Evolutionary conservation across 2,888 invertebrate genomes (phyloP).

Genomic region (Acanthosoma haemorrhoidale): DNA sequence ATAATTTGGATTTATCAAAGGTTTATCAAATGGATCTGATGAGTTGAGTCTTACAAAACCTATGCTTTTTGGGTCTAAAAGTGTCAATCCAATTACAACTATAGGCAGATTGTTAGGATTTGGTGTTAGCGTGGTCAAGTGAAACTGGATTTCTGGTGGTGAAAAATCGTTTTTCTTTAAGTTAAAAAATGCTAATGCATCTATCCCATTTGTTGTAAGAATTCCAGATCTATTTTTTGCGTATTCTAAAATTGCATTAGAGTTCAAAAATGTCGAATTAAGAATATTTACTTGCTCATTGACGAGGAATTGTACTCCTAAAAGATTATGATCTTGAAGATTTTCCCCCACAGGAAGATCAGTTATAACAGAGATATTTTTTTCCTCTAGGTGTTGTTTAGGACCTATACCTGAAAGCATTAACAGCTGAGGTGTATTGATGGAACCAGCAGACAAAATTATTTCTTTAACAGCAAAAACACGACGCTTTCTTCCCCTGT

Average conservation of each 20-base stretch:
- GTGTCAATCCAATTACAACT: conserved; percentile 21
- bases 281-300: conserved; percentile 25
- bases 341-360: conserved; percentile 47
- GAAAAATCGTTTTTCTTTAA: conserved; percentile 24
- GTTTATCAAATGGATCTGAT: conserved; percentile 45
- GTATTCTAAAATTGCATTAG: conserved; percentile 21
- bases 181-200: conserved; percentile 34
- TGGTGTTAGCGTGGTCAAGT: conserved; percentile 23
- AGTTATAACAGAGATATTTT: conserved; percentile 44
- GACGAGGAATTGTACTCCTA: conserved; percentile 25
- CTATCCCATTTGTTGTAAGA: conserved; percentile 29
- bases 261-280: conserved; percentile 11
- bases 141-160: conserved; percentile 32
- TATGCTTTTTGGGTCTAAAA: conserved; percentile 26
- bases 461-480: conserved; percentile 48
- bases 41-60: conserved; percentile 26
- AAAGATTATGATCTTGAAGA: conserved; percentile 44
- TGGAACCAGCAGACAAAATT: conserved; percentile 51
- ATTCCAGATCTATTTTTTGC: conserved; percentile 18
- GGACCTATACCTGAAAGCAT: conserved; percentile 50
- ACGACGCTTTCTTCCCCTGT: conserved; percentile 50
- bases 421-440: conserved; percentile 52
- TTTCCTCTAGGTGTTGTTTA: conserved; percentile 35
- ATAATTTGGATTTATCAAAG: conserved; percentile 52
- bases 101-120: conserved; percentile 23